Conservation (phyloP, 2,888 invertebrate species). For the Taenaris catops region DNA sequence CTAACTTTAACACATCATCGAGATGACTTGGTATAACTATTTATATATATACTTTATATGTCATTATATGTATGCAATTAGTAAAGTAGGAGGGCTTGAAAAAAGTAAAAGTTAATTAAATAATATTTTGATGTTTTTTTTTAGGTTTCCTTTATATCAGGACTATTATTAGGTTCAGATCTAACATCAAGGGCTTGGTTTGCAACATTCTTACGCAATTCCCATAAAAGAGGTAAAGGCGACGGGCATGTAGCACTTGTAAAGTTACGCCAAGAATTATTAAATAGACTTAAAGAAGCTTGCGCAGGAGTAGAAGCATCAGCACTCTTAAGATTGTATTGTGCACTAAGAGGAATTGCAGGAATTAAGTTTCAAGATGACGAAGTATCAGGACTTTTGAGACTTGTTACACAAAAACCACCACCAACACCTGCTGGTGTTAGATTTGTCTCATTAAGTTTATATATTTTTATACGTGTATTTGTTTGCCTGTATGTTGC, state of each 20-base stretch:
- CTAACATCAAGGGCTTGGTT: slow-evolving; percentile 95
- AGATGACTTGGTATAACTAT: slow-evolving; percentile 71
- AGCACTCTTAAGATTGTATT: slow-evolving; percentile 93
- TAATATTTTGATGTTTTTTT: no score
- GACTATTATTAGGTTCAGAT: slow-evolving; percentile 93
- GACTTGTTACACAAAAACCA: slow-evolving; percentile 92
- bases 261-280: slow-evolving; percentile 88
- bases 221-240: slow-evolving; percentile 89
- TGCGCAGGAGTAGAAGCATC: slow-evolving; percentile 90
- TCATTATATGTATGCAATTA: no score
- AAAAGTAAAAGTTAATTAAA: no score
- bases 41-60: no score
- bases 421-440: slow-evolving; percentile 95
- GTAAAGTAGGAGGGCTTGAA: no score
- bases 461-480: no score
- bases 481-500: no score
- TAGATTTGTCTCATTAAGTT: slow-evolving; percentile 93
- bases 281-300: slow-evolving; percentile 84
- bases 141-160: slow-evolving; percentile 91
- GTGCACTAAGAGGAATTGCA: slow-evolving; percentile 95
- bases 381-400: slow-evolving; percentile 90
- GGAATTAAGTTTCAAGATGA: slow-evolving; percentile 96
- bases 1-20: slow-evolving; percentile 86
- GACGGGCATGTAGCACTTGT: slow-evolving; percentile 84
- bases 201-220: slow-evolving; percentile 92